These are phyloP conservation scores for Synanceia verrucosa DNA, from an alignment of 2,797 vertebrate species.

Conservation along the genomic window DNA sequence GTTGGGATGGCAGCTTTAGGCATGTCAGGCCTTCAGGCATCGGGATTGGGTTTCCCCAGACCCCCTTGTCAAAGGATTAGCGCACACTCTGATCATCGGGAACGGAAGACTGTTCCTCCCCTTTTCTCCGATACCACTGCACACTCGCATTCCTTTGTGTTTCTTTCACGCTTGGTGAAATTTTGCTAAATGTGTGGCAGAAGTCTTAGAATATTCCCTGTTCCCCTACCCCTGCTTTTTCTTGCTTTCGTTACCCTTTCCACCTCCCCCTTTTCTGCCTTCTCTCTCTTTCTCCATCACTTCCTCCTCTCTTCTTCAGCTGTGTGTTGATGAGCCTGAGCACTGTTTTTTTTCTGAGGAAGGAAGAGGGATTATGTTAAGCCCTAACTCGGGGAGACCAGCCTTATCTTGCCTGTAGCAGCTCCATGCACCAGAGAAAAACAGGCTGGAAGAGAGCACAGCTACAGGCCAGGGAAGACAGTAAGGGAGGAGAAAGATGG, in stretches of 20 bases:
- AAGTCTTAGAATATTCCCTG: slow-evolving; percentile 59
- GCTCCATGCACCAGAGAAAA: slow-evolving; percentile 82
- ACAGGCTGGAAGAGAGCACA: slow-evolving; percentile 78
- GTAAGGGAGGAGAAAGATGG: slow-evolving; percentile 59
- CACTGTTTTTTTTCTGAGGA: slow-evolving; percentile 76
- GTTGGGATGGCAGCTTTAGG: slow-evolving; percentile 76
- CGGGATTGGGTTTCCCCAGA: slow-evolving; percentile 77
- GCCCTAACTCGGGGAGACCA: slow-evolving; percentile 81
- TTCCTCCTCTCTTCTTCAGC: slow-evolving; percentile 69
- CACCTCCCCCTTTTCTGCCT: slow-evolving; percentile 32
- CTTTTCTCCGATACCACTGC: slow-evolving; percentile 58
- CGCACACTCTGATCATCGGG: slow-evolving; percentile 75
- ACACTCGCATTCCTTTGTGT: slow-evolving; percentile 74
- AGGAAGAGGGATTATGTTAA: slow-evolving; percentile 87
- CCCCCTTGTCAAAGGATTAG: slow-evolving; percentile 82
- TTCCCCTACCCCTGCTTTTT: slow-evolving; percentile 33
- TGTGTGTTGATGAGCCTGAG: slow-evolving; percentile 81
- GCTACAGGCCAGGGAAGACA: slow-evolving; percentile 66
- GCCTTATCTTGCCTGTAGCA: slow-evolving; percentile 87
- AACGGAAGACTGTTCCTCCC: slow-evolving; percentile 67
- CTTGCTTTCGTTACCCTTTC: slow-evolving; percentile 46
- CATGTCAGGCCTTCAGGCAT: slow-evolving; percentile 73
- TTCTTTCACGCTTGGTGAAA: slow-evolving; percentile 71
- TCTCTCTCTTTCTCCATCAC: slow-evolving; percentile 67
- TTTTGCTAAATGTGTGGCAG: slow-evolving; percentile 70